Base-by-base conservation (phyloP, 2,888 invertebrate genomes). In the Hemistola chrysoprasaria region DNA sequence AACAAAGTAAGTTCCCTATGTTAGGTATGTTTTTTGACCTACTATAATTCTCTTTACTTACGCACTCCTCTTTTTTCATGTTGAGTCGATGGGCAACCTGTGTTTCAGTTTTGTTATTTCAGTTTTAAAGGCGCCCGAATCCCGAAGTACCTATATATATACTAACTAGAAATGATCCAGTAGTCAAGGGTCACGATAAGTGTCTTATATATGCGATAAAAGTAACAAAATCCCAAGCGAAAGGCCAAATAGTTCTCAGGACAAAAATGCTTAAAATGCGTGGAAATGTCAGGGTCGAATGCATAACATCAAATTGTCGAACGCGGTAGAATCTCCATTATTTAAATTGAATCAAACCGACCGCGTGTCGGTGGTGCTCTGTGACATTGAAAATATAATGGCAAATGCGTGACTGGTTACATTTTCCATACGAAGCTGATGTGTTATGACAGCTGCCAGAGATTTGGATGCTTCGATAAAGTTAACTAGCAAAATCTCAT, bases 171-270 rank as follows among this genome's bases (percentile, higher is more conserved):
- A 16, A 16, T 16, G n/a, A n/a, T n/a, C n/a, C n/a, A 16, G 16
- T 16, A 16, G 16, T 16, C 16, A 16, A 16, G 4, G 16, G n/a
- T n/a, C n/a, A n/a, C n/a, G n/a, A n/a, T n/a, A n/a, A n/a, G n/a
- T n/a, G n/a, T n/a, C n/a, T n/a, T n/a, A n/a, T n/a, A n/a, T 16
- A 16, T 16, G 2, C 2, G 16, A 16, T 21, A 11, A 11, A 8
- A 22, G n/a, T 8, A 44, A 39, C 23, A 36, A 32, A 40, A 40
- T 29, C 47, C 44, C 50, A 45, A 51, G 37, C 35, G 39, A 75
- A 77, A 79, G 77, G 78, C 71, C 73, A 76, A 50, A 34, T 44
- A 50, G 51, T 75, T 78, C 74, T 65, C 73, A 76, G 65, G 63
- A 58, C 60, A 62, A 68, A 71, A 72, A 69, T 62, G 51, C 47